A percentile compares a stretch with the other conserved stretches of the same genome.
phyloP scores from a whole-genome alignment of 2,797 vertebrate species.

The Artibeus jamaicensis region DNA sequence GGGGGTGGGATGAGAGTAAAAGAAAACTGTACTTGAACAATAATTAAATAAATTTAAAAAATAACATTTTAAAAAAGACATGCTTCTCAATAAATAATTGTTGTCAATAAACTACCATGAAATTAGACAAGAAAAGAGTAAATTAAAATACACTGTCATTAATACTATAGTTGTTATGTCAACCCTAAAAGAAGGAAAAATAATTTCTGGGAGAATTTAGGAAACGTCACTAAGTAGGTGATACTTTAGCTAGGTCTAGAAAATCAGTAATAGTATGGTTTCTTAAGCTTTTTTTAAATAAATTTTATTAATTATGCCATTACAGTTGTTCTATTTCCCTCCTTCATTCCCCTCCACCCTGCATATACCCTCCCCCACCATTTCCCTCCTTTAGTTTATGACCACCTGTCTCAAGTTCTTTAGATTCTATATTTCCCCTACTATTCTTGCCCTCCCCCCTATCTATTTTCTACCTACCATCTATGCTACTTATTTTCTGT shows the following conservation, averaged over 20 bases:
- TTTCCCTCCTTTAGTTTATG: too few relatives aligned
- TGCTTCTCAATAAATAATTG: background rate
- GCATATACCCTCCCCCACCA: too few relatives aligned
- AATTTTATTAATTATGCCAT: too few relatives aligned
- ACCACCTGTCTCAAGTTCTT: too few relatives aligned
- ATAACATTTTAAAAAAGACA: background rate
- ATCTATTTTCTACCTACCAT: too few relatives aligned
- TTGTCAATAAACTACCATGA: constrained; percentile 16
- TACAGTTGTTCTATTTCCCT: too few relatives aligned
- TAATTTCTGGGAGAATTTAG: background rate
- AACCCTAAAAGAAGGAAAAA: background rate
- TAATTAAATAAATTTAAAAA: background rate
- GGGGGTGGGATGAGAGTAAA: too few relatives aligned
- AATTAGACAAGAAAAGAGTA: background rate
- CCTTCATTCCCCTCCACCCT: too few relatives aligned
- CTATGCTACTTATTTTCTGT: too few relatives aligned
- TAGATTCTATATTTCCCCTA: too few relatives aligned
- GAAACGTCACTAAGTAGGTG: background rate
- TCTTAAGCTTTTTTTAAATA: constrained; percentile 21
- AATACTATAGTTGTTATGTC: background rate
- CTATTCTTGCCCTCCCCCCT: too few relatives aligned
- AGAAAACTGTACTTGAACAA: too few relatives aligned
- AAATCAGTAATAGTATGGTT: background rate
- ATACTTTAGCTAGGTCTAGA: background rate
- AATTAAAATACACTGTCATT: constrained; percentile 32